Evolutionary conservation across 2,113 vertebrate species (phyloP).

Genomic region (Rissa tridactyla): DNA sequence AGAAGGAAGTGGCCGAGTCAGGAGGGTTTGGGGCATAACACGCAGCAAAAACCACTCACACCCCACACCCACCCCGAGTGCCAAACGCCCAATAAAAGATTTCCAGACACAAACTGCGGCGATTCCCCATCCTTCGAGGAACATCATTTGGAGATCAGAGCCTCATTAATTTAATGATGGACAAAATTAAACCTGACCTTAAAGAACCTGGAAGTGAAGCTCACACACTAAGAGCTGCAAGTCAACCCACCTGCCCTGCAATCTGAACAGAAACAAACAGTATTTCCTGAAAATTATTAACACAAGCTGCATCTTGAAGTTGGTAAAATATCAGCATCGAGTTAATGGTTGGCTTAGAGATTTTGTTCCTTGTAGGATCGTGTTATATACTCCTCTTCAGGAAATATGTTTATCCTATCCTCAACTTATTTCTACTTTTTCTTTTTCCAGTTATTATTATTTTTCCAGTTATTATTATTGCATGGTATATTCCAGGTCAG

Average conservation of each 20-base stretch:
- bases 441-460: neutral
- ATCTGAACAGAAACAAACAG: neutral
- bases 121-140: neutral
- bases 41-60: neutral
- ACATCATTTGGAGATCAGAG: neutral
- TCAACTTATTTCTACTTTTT: neutral
- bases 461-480: neutral
- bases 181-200: neutral
- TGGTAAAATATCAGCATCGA: neutral
- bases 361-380: neutral
- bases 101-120: neutral
- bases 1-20: neutral
- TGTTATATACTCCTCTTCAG: neutral
- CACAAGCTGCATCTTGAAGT: neutral
- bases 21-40: neutral
- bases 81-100: neutral
- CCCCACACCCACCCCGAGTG: neutral
- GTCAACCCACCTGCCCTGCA: neutral
- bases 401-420: neutral
- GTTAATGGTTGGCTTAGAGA: neutral
- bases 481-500: constrained; percentile 12
- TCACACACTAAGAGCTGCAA: neutral
- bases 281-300: neutral
- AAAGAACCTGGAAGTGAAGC: neutral
- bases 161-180: neutral